Evolutionary conservation across 1,140 invertebrate species (phyloP).

Genomic region (Radopholus similis): DNA sequence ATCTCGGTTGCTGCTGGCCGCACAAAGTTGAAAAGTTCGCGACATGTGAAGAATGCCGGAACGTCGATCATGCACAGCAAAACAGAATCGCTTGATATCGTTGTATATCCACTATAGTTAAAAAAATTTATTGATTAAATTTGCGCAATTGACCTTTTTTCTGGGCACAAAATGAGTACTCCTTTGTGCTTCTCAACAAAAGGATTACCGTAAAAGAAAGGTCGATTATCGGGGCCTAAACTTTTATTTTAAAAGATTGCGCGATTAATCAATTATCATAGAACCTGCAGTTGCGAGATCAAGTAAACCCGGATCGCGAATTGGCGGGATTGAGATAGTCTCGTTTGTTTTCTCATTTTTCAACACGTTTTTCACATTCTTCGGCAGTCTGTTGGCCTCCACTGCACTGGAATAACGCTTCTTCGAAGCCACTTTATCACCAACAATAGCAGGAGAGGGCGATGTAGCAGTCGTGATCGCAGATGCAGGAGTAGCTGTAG

Average conservation of each 20-base stretch:
- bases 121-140: neutral
- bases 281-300: neutral
- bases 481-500: no score
- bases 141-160: constrained; percentile 67
- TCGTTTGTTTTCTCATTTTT: constrained; percentile 21
- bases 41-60: constrained; percentile 83
- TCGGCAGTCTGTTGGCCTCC: constrained; percentile 1
- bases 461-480: no score
- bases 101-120: constrained; percentile 24
- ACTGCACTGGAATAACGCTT: constrained; percentile 12
- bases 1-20: constrained; percentile 81
- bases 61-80: constrained; percentile 85
- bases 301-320: neutral
- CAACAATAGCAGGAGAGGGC: no score
- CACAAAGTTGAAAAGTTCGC: constrained; percentile 88
- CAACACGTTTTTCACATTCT: constrained; percentile 5
- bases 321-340: constrained; percentile 14
- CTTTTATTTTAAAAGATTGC: neutral
- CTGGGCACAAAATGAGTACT: constrained; percentile 89
- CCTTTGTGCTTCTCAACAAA: constrained; percentile 92
- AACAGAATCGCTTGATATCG: constrained; percentile 67
- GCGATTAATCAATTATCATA: neutral
- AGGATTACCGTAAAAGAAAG: constrained; percentile 73
- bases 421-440: no score
- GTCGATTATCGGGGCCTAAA: constrained; percentile 8